Base-by-base conservation (phyloP, 2,888 invertebrate genomes). In the Eristalis intricaria region DNA sequence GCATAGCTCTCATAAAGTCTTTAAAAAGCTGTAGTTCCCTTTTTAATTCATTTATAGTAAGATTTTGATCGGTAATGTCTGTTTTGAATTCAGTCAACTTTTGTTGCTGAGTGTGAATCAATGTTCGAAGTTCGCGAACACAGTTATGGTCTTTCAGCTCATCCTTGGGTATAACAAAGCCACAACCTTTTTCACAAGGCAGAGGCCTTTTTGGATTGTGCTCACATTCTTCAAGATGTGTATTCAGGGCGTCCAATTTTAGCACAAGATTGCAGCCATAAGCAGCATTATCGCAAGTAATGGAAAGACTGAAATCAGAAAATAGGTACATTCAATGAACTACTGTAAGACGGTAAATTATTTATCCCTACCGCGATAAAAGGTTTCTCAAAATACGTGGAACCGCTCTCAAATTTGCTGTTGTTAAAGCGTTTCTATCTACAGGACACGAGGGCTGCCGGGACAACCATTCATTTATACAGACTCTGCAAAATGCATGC, bases 121-220 rank as follows among this genome's bases (percentile, higher is more conserved):
- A 94, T 8, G 96, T 95, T 50, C 98, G 95, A 35, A 99, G 93
- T 92, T 98, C 98, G 83, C 97, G 95, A 22, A 98, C 97, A 93
- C 99, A 99, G 92, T 99, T 98, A 93, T 99, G 99, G 90, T 98
- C 97, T 91, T 97, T 96, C 0, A 98, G 93, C 93, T 98, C 98
- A 93, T 99, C 98, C 94, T 98, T 99, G 11, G 99, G 98, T 91
- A 99, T 97, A 75, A 98, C 96, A 66, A 98, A 95, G 26, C 98
- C 98, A 91, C 99, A 99, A 23, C 99, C 99, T 89, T 97, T 96
- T 91, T 98, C 98, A 93, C 99, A 99, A 56, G 97, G 96, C 91
- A 98, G 95, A 19, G 98, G 98, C 91, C 98, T 95, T 93, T 98
- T 98, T 0, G 99, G 99, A 93, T 99, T 99, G 92, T 96, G 97